Conservation (phyloP, 2,888 invertebrate species). For the Eutolmus rufibarbis region DNA sequence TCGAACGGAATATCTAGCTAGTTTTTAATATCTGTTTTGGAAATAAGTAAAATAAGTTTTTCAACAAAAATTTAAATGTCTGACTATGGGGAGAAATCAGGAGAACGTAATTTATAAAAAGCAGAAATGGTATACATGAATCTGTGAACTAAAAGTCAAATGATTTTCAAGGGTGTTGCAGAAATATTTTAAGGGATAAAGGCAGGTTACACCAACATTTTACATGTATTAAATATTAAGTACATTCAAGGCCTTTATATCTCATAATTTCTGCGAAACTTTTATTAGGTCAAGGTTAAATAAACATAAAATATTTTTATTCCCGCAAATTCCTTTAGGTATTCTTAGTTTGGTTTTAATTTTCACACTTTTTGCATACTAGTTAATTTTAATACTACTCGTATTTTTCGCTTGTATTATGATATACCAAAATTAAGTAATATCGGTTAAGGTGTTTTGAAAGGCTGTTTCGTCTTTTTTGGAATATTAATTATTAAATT, state of each 20-base stretch:
- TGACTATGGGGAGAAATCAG: background rate
- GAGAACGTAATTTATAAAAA: background rate
- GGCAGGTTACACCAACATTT: background rate
- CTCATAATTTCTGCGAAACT: background rate
- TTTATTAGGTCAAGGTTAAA: background rate
- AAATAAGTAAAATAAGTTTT: background rate
- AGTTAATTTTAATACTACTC: background rate
- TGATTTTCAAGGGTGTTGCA: background rate
- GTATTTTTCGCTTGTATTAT: background rate
- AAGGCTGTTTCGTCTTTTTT: no score
- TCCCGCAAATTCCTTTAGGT: background rate
- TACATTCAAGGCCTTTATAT: background rate
- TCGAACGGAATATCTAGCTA: conserved; percentile 12
- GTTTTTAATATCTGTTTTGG: background rate
- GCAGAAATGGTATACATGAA: background rate
- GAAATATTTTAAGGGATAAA: background rate
- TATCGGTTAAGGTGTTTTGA: background rate
- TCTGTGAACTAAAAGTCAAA: background rate
- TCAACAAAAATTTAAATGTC: background rate
- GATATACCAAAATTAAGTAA: background rate
- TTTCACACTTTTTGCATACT: background rate
- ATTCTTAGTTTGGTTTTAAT: background rate
- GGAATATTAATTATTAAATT: no score
- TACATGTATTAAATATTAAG: background rate
- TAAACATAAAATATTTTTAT: background rate